Evolutionary conservation across 2,888 invertebrate species (phyloP), one percentile per base, ranked within the genome.

Genomic region (Eudasyphora cyanicolor): DNA sequence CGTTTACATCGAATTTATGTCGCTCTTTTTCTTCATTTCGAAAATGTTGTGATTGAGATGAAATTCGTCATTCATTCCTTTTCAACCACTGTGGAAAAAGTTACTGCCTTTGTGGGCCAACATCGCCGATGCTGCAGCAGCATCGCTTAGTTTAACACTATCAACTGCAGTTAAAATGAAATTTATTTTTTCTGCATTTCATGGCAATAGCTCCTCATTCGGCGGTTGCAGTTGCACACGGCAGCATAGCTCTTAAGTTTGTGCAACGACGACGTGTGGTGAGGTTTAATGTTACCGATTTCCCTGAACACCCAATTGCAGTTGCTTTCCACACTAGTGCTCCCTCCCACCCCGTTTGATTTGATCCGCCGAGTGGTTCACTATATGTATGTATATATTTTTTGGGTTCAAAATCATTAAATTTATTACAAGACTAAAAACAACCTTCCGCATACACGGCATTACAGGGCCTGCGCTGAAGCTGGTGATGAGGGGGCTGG

Each of bases 361-460:
- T 2, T 45, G 12, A 1, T 38, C 14, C 1, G 45, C 45, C 4
- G 7, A 10, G 38, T 14, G n/a, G 2, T 45, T 45, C 45, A n/a
- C n/a, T n/a, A n/a, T n/a, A n/a, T n/a, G n/a, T n/a, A n/a, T n/a
- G n/a, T n/a, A n/a, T 45, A 10, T 24, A 24, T 12, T 49, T 75
- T 76, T n/a, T 73, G 64, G 67, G 67, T 76, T 76, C 32, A 73
- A 69, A 76, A 64, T 73, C 75, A 76, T 84, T 60, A 75, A 78
- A 77, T 79, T 82, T 78, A 51, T 82, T 76, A 76, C 42, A 57
- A 51, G 24, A 78, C 35, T 54, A 12, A 32, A 42, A 32, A 35
- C 27, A 45, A 76, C 49, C 27, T 64, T 42, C 64, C 38, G 42
- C 67, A 0, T 35, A 35, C 17, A 62, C 8, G 62, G 8, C 4